Evolutionary conservation across 2,113 vertebrate genomes (phyloP).

Genomic region (Falco punctatus): DNA sequence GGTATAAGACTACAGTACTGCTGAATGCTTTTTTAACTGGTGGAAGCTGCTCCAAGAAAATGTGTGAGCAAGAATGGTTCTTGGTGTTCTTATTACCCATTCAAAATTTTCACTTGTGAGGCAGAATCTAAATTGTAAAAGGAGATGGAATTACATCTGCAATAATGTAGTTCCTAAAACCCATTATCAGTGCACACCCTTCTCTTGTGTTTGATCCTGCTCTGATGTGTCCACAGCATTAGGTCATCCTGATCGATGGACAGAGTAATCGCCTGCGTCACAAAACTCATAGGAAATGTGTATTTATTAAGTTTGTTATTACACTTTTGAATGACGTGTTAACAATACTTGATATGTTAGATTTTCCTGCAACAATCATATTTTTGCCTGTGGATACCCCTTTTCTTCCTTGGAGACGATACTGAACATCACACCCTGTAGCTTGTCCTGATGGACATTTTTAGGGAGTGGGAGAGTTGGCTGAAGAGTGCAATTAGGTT

Average conservation of each 20-base stretch:
- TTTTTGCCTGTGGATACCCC: neutral
- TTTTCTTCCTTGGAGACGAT: neutral
- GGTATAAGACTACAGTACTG: neutral
- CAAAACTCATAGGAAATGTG: neutral
- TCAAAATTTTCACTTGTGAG: neutral
- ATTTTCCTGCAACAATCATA: neutral
- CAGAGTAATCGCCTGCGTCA: rapidly evolving
- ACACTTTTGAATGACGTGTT: neutral
- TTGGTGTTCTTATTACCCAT: neutral
- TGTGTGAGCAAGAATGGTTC: neutral
- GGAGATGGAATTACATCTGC: neutral
- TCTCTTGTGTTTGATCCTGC: neutral
- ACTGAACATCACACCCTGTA: neutral
- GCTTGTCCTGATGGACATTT: neutral
- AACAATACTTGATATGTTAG: neutral
- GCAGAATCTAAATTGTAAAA: neutral
- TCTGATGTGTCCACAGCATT: neutral
- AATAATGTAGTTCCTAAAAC: neutral
- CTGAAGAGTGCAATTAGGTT: neutral
- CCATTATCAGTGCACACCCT: rapidly evolving
- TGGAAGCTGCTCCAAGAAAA: neutral
- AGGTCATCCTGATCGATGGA: neutral
- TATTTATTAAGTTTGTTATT: neutral
- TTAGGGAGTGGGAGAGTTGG: neutral
- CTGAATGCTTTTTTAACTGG: neutral